These are phyloP conservation scores for Tapera naevia DNA, from an alignment of 2,797 vertebrate species.

Conservation along the genomic window DNA sequence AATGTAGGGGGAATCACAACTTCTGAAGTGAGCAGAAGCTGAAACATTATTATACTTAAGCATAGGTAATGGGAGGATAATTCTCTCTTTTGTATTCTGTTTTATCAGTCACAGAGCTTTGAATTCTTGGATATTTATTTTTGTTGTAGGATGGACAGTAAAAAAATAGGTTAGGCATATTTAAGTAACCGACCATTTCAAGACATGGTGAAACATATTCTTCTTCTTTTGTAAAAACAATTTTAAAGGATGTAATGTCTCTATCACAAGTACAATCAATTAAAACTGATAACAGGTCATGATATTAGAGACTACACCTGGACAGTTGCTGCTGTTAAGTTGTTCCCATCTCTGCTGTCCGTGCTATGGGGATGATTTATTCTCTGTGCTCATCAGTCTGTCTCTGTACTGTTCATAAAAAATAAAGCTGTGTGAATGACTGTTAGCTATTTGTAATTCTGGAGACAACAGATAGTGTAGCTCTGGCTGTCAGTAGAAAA, in stretches of 20 bases:
- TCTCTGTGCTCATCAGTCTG: neutral
- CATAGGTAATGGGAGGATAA: neutral
- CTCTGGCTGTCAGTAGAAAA: neutral
- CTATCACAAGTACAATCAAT: neutral
- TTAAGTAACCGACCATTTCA: neutral
- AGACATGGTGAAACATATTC: neutral
- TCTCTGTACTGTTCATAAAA: neutral
- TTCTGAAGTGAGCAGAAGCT: constrained; percentile 22
- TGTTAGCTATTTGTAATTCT: neutral
- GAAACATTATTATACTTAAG: neutral
- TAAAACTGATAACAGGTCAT: neutral
- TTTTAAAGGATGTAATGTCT: neutral
- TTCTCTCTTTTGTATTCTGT: neutral
- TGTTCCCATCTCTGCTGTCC: neutral
- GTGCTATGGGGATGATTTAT: neutral
- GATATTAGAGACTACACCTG: neutral
- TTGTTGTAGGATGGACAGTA: neutral
- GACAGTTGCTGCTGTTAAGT: neutral
- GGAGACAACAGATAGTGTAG: neutral
- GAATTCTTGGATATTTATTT: neutral
- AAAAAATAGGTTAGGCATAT: neutral
- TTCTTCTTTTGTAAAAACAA: neutral
- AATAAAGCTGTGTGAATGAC: neutral
- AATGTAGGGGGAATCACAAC: neutral
- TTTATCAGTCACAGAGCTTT: neutral